A percentile compares a stretch with the other conserved stretches of the same genome.
Evolutionary conservation across 1,140 invertebrate genomes (phyloP).

Genomic region (Nasonia vitripennis): DNA sequence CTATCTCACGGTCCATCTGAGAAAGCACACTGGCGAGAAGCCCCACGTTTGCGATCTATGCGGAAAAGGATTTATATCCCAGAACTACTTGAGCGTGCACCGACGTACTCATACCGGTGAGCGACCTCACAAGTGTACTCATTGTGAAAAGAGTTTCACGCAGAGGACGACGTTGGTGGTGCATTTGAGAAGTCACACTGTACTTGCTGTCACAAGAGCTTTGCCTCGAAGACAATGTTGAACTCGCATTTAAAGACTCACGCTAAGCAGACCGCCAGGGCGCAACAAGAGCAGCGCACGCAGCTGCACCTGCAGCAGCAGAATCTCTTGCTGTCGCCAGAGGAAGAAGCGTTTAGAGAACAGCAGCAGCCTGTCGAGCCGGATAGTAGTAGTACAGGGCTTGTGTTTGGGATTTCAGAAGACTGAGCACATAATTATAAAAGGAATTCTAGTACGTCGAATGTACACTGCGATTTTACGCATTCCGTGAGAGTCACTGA

Average conservation of each 20-base stretch:
- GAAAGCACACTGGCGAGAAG: conserved; percentile 82
- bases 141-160: conserved; percentile 85
- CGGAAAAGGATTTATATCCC: conserved; percentile 82
- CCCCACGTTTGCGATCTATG: conserved; percentile 76
- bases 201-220: conserved; percentile 76
- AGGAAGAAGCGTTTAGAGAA: conserved; percentile 15
- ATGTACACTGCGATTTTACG: conserved; percentile 32
- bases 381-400: background rate
- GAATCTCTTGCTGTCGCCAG: conserved; percentile 26
- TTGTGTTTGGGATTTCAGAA: conserved; percentile 32
- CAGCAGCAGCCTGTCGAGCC: conserved; percentile 6
- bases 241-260: conserved; percentile 73
- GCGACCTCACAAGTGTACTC: conserved; percentile 79
- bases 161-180: conserved; percentile 78
- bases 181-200: conserved; percentile 78
- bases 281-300: conserved; percentile 59
- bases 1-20: conserved; percentile 87
- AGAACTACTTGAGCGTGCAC: conserved; percentile 84
- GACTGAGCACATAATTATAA: background rate
- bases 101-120: conserved; percentile 83
- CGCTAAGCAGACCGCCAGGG: conserved; percentile 70
- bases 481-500: conserved; percentile 45
- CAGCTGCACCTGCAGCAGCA: conserved; percentile 60
- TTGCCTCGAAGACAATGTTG: conserved; percentile 73
- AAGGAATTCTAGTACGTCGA: conserved; percentile 32